Base-by-base conservation (phyloP, 1,140 invertebrate species). In the Eulimnadia texana region DNA sequence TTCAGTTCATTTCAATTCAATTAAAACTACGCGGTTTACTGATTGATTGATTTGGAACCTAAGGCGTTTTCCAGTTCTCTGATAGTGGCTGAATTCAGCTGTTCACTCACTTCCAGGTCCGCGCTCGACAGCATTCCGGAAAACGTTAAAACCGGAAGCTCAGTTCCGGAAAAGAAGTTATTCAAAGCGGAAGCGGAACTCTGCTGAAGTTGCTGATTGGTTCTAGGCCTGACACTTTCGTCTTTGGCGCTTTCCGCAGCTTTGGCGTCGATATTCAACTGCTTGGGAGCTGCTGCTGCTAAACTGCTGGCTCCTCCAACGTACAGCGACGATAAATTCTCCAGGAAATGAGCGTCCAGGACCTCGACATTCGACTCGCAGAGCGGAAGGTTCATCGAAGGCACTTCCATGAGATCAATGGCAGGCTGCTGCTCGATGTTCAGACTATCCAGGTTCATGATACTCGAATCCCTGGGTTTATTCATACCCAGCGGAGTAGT, bases 391-490 rank as follows among this genome's bases (percentile, higher is more conserved):
- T 61, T 61, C 20, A 61, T 61, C 11, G 60, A 13, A 23, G 49
- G 60, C 2, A 61, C 23, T 16, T 61, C 60, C 25, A 53, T 33
- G 50, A 54, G 53, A 27, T 61, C 60, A 19, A 52, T 20, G 10
- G 25, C 53, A 9, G 29, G 58, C 33, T 28, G 55, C 16, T 57
- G 55, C 23, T 61, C 49, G 22, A 61, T 54, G 23, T 54, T 54
- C 19, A 54, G 51, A 29, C 51, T 52, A 42, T 61, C 60, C 49
- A 61, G 53, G 33, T 61, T 51, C 50, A 51, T 61, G 33, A 61
- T 61, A 42, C 50, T 61, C 23, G 50, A 50, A 9, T 16, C 33
- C 33, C 33, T 42, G 33, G 33, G 6, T 42, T 42, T 42, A 6
- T 42, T 16, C 6, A 6, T 16, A 42, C 6, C 16, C 16, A 42